Evolutionary conservation across 2,797 vertebrate genomes (phyloP), one percentile per base, ranked within the genome.

Genomic region (Crocodylus rhombifer): DNA sequence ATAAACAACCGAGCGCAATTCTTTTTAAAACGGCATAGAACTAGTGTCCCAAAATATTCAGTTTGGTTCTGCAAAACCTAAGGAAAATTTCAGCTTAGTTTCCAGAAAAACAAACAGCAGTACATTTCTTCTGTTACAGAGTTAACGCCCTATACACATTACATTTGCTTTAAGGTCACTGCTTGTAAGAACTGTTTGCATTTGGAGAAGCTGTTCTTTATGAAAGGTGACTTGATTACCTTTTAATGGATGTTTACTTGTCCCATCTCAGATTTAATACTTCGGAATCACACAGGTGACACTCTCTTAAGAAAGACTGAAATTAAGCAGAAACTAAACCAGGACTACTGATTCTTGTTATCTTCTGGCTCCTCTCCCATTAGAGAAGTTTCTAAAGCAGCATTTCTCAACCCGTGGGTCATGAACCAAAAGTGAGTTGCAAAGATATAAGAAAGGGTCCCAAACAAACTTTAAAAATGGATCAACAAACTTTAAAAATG

Each of bases 1-100:
- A 42, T 82, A 95, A 95, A 87, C 84, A 81, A 62, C 80, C 42
- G 36, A 94, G 79, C 91, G 62, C 86, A 88, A 76, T 58, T 97
- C 73, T 74, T 96, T 91, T 85, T 93, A 94, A 51, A 98, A 96
- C 91, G 95, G 97, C 88, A 97, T 78, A 36, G 60, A 94, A 87
- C 77, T 84, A 92, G 81, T 90, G 89, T 93, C 96, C 95, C 93
- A 42, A 97, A 96, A 87, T 55, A 57, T 87, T 82, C 75, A 21
- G 95, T 87, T 97, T 94, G 87, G 91, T 95, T 89, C 91, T 86
- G 7, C 80, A 95, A 83, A 84, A 77, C 30, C 78, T 14, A 36
- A 91, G 84, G 80, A 87, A 86, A 86, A 80, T 78, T 79, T 81
- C 84, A 89, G 82, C 62, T 90, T 90, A 88, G 91, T 67, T 69